These are phyloP conservation scores for Bombus vancouverensis DNA, from an alignment of 1,140 invertebrate species.

Conservation along the genomic window DNA sequence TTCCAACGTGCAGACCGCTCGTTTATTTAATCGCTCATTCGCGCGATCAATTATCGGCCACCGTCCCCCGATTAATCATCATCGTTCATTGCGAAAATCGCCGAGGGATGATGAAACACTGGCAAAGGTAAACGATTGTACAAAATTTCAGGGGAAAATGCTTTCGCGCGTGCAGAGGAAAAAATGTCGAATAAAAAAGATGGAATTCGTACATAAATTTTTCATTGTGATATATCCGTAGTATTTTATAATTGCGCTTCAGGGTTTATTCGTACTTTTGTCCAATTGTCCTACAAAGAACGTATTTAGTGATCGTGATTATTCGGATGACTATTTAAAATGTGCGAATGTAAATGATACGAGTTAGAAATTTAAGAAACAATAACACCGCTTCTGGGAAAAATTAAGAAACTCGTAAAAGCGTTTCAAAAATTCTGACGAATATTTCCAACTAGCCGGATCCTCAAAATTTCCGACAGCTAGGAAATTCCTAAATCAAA, in stretches of 20 bases:
- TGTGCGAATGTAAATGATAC: no score
- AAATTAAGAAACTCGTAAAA: neutral
- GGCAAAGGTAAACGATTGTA: neutral
- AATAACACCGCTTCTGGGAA: no score
- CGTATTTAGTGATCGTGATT: no score
- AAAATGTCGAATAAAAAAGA: no score
- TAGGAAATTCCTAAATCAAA: conserved; percentile 26
- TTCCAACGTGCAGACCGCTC: neutral
- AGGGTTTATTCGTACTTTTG: no score
- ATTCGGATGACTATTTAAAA: no score
- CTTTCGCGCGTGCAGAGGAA: no score
- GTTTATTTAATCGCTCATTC: conserved; percentile 36
- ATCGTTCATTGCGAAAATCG: conserved; percentile 5
- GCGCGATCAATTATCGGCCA: conserved; percentile 10
- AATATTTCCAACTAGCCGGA: neutral
- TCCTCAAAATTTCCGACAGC: neutral
- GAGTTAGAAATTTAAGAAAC: no score
- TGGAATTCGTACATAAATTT: no score
- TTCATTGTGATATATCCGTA: no score
- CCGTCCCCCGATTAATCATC: conserved; percentile 10
- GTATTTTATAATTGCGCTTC: no score
- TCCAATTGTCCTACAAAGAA: no score
- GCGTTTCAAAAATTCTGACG: neutral
- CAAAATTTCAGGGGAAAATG: neutral
- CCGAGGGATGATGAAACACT: neutral